Base-by-base conservation (phyloP, 2,797 vertebrate genomes). In the Crenichthys baileyi region DNA sequence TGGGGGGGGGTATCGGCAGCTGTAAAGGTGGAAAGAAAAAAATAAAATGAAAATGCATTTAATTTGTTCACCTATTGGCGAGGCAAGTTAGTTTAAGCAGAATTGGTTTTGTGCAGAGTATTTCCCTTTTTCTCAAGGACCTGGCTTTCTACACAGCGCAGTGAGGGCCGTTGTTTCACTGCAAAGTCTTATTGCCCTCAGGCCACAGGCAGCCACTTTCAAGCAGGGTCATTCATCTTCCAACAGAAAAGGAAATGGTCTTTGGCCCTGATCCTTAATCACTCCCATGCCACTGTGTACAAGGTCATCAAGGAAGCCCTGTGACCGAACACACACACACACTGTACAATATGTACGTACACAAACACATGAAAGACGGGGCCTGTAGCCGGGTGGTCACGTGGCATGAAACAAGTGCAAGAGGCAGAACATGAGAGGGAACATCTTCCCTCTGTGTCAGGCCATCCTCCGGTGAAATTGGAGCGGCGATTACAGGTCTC, bases 181-280 rank as follows among this genome's bases (percentile, higher is more conserved):
- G 88, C 90, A 91, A 92, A 93, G 87, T 93, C 90, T 94, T 94
- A 95, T 95, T 95, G 94, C 93, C 93, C 92, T 2, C 81, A 86
- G 90, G 93, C 95, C 91, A 85, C 80, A 90, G 93, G 92, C 93
- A 93, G 93, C 91, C 90, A 90, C 90, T 95, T 94, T 91, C 92
- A 92, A 94, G 92, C 93, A 93, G 90, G 91, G 90, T 89, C 94
- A 93, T 95, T 94, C 90, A 94, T 95, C 95, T 95, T 96, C 88
- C 91, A 85, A 88, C 82, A 91, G 89, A 91, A 92, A 93, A 93
- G 91, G 90, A 94, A 95, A 94, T 92, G 91, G 93, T 94, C 91
- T 92, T 90, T 91, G 89, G 91, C 90, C 93, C 84, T 89, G 92
- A 94, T 95, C 92, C 90, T 95, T 95, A 95, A 95, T 96, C 95